Base-by-base conservation (phyloP, 2,888 invertebrate genomes). In the Galerucella pusilla region DNA sequence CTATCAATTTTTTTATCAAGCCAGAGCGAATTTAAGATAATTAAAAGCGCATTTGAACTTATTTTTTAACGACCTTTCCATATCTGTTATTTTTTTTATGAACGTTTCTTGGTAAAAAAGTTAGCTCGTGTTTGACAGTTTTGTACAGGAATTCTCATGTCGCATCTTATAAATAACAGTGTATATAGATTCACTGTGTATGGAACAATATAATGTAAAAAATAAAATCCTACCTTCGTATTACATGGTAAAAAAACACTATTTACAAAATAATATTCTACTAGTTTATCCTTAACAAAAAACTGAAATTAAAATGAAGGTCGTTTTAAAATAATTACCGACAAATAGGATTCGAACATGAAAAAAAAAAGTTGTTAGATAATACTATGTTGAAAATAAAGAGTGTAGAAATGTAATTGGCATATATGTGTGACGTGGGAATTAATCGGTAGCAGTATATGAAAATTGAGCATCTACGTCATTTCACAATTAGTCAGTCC, bases 221-320 rank as follows among this genome's bases (percentile, higher is more conserved):
- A 61, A 61, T 14, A 28, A 35, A 61, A 28, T 49, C 49, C 11
- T 42, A 42, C 35, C 35, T 16, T 57, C 57, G 20, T 16, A 10
- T 20, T 10, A 57, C 20, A 65, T 65, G 46, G 16, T n/a, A 9
- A 65, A 16, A 65, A 49, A 63, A 16, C 71, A 71, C 64, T 63
- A 64, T 71, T 71, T 52, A 20, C n/a, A 65, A 65, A 57, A 65
- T 65, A 54, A 71, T 20, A 59, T 49, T 28, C 42, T 54, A 16
- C 25, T 16, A 9, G 49, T 54, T 69, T 61, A 61, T 61, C 28
- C 14, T 69, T 61, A 16, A 28, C 61, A 61, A 54, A 49, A 59
- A 65, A 65, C 59, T 65, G 57, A 65, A 71, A 71, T 71, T 71
- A 71, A 71, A 71, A 71, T 46, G 71, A 71, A 71, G 71, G 71